Conservation (phyloP, 2,888 invertebrate species). For the Taenaris catops region DNA sequence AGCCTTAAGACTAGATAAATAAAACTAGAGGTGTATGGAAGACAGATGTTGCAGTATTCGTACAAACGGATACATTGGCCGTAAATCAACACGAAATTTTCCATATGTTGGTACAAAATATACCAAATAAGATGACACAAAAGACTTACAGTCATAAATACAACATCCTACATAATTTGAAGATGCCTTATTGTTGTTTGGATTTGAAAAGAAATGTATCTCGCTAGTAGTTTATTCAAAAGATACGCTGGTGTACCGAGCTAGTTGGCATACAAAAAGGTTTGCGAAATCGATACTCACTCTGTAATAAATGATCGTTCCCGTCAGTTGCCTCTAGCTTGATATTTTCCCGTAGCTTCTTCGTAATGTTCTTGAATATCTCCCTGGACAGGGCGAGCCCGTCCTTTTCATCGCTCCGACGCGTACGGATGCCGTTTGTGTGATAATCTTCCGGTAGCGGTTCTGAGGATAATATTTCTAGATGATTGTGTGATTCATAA, state of each 20-base stretch:
- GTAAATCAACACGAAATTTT: too few relatives aligned
- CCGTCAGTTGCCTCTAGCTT: conserved; percentile 66
- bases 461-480: conserved; percentile 37
- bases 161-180: too few relatives aligned
- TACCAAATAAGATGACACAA: too few relatives aligned
- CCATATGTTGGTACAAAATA: too few relatives aligned
- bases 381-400: conserved; percentile 71
- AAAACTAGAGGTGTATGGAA: too few relatives aligned
- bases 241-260: conserved; percentile 2
- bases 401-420: conserved; percentile 64
- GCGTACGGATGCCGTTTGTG: conserved; percentile 52
- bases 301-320: conserved; percentile 62
- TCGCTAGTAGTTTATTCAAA: conserved; percentile 5
- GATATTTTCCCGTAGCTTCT: conserved; percentile 73
- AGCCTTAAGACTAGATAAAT: too few relatives aligned
- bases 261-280: conserved; percentile 14
- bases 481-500: too few relatives aligned
- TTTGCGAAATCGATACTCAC: conserved; percentile 44
- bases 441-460: conserved; percentile 60
- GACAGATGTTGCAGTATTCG: too few relatives aligned
- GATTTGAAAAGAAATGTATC: background rate
- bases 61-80: too few relatives aligned
- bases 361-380: conserved; percentile 75
- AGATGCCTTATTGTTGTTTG: background rate
- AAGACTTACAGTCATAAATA: too few relatives aligned